A percentile compares a stretch with the other conserved stretches of the same genome.
Evolutionary conservation across 1,140 invertebrate genomes (phyloP).

Genomic region (Papilio aristodemus): DNA sequence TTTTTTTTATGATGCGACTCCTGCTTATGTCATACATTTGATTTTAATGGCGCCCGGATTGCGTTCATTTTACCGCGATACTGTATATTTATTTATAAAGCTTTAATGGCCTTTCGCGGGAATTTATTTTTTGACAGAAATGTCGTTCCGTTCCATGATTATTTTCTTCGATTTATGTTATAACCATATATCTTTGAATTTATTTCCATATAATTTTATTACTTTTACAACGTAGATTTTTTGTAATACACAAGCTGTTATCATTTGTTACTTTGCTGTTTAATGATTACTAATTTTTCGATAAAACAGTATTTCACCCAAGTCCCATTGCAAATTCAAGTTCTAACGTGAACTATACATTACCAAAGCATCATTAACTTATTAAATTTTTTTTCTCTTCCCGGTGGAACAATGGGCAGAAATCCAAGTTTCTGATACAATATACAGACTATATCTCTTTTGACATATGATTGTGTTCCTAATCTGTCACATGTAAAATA

Average conservation of each 20-base stretch:
- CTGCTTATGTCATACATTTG: slow-evolving; percentile 65
- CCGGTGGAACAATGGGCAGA: no score
- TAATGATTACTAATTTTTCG: neutral
- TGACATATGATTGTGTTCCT: no score
- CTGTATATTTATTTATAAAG: slow-evolving; percentile 23
- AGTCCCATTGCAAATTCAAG: no score
- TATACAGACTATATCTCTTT: no score
- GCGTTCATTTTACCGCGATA: slow-evolving; percentile 27
- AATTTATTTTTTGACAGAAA: slow-evolving; percentile 27
- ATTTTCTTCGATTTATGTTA: neutral
- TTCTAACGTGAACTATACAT: no score
- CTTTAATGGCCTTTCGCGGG: slow-evolving; percentile 20
- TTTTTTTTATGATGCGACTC: slow-evolving; percentile 41
- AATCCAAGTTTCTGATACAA: no score
- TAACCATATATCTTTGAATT: neutral
- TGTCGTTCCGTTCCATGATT: neutral
- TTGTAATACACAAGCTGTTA: neutral
- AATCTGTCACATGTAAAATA: no score
- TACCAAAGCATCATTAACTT: no score
- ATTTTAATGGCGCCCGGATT: slow-evolving; percentile 63
- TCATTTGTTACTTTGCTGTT: neutral
- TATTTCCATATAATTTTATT: neutral
- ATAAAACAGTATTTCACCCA: neutral
- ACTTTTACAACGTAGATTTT: neutral
- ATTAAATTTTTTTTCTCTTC: no score